Base-by-base conservation (phyloP, 2,113 vertebrate genomes). In the Leucoraja erinaceus region DNA sequence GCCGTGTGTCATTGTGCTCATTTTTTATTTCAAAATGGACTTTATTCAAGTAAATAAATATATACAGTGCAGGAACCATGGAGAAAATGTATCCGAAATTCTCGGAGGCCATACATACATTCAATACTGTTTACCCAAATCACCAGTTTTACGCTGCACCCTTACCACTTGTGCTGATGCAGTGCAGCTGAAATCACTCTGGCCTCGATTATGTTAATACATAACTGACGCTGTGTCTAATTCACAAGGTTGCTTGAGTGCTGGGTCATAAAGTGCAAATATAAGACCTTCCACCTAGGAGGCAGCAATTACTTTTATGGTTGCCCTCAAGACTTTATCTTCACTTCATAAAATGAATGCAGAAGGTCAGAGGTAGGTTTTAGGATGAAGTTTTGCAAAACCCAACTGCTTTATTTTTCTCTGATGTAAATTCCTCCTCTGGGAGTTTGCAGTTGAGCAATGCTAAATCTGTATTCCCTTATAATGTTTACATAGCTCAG, bases 241-340 rank as follows among this genome's bases (percentile, higher is more conserved):
- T 38, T 91, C 63, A 63, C 5, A 72, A 72, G 63, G 33, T 66
- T 91, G 38, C 66, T 72, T 2, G 16, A 16, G 6, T 11, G n/a
- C n/a, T 33, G 61, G 31, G 38, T 70, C 88, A 25, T 91, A 12
- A 72, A 72, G 66, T 91, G 63, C 63, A 20, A 70, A 70, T 90
- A 12, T 25, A 28, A 25, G 66, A 31, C 54, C 4, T 47, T 91
- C 38, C 5, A 72, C 66, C 4, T 22, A 47, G 63, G 38, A 47
- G 66, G 88, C 16, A 12, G 33, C 63, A 70, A 91, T 70, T 72
- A 91, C 20, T 91, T 91, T 91, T 70, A 74, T 54, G 10, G 90
- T 25, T 14, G 4, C 33, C 66, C 68, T 91, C 33, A 18, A 47
- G 90, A 72, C 90, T 74, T 72, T 47, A 10, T 10, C 38, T 91